These are phyloP conservation scores for Oxytorus armatus DNA, from an alignment of 2,888 invertebrate species.

Conservation along the genomic window DNA sequence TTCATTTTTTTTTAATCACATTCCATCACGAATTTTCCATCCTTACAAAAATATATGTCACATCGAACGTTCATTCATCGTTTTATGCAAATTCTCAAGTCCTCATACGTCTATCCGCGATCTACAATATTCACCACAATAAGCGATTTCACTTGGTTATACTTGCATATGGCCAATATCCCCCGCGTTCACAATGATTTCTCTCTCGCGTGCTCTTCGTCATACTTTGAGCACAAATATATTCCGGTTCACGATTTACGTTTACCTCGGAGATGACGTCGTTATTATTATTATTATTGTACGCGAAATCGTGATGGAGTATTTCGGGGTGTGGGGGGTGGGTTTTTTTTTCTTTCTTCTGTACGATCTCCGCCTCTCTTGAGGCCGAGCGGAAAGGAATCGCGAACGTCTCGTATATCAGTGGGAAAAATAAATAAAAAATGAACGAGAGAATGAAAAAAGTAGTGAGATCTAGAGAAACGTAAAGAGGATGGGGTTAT, in stretches of 20 bases:
- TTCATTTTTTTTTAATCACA: too few relatives aligned
- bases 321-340: too few relatives aligned
- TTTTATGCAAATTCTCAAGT: too few relatives aligned
- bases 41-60: too few relatives aligned
- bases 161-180: too few relatives aligned
- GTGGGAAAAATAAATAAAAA: slow-evolving; percentile 42
- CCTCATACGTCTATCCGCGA: too few relatives aligned
- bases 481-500: slow-evolving; percentile 53
- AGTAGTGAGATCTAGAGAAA: slow-evolving; percentile 39
- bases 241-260: not conserved
- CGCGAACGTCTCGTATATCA: slow-evolving; percentile 50
- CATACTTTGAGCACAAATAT: slow-evolving; percentile 3
- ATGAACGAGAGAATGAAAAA: slow-evolving; percentile 8
- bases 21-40: too few relatives aligned
- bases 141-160: too few relatives aligned
- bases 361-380: not conserved
- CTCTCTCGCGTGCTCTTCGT: too few relatives aligned
- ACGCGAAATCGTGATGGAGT: slow-evolving; percentile 32
- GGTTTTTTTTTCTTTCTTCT: slow-evolving; percentile 4
- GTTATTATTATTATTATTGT: slow-evolving; percentile 53
- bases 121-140: too few relatives aligned
- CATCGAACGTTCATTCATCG: too few relatives aligned
- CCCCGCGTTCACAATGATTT: too few relatives aligned
- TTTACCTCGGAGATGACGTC: not conserved
- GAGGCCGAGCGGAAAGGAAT: slow-evolving; percentile 38